phyloP scores from a whole-genome alignment of 2,113 vertebrate species.

The Chionodraco myersi region DNA sequence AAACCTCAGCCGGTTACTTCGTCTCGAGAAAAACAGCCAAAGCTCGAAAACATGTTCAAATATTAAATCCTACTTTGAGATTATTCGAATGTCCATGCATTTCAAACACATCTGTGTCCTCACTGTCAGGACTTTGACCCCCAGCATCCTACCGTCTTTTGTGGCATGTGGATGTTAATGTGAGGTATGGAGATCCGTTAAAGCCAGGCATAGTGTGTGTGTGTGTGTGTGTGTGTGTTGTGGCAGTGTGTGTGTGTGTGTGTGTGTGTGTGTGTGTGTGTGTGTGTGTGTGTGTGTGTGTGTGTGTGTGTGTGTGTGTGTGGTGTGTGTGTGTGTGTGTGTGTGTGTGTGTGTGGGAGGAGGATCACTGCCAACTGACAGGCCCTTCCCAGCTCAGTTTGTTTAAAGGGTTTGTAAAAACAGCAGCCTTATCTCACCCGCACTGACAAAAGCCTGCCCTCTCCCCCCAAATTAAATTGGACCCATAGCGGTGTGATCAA shows the following conservation, averaged over 20 bases:
- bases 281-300: conserved; percentile 27
- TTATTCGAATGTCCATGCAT: conserved; percentile 8
- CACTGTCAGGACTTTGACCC: conserved; percentile 37
- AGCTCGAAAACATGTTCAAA: conserved; percentile 17
- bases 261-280: background rate
- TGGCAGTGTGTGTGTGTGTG: background rate
- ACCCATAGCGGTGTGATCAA: conserved; percentile 84
- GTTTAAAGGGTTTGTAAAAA: conserved; percentile 88
- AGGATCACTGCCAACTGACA: conserved; percentile 83
- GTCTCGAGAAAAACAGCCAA: conserved; percentile 33
- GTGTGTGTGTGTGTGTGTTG: no score
- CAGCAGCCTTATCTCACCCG: conserved; percentile 83
- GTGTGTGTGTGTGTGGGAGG: conserved; percentile 37
- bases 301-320: conserved; percentile 4
- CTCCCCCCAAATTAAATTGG: conserved; percentile 87
- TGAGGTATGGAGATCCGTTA: conserved; percentile 72
- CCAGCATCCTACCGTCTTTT: conserved; percentile 35
- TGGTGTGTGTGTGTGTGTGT: conserved; percentile 8
- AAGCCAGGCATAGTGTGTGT: conserved; percentile 16
- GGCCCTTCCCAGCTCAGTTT: conserved; percentile 79
- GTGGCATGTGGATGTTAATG: conserved; percentile 71
- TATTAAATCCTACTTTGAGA: background rate
- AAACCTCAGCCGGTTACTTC: conserved; percentile 25
- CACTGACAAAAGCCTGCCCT: conserved; percentile 86
- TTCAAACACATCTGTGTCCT: conserved; percentile 15